These are phyloP conservation scores for Schizopygopsis pylzovi DNA, from an alignment of 2,797 vertebrate genomes.

Conservation along the genomic window DNA sequence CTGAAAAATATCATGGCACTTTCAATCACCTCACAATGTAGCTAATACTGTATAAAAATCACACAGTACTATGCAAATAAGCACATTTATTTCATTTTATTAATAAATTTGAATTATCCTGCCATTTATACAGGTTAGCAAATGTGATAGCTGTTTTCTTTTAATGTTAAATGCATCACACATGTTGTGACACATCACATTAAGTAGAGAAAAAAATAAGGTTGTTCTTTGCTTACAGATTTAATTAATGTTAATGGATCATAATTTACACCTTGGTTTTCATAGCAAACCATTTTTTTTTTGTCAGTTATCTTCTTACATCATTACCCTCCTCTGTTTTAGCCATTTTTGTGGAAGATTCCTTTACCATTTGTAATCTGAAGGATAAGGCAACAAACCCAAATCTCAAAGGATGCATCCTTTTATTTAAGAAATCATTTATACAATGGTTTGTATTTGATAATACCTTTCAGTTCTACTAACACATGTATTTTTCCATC, in stretches of 20 bases:
- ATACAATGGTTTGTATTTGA: slow-evolving; percentile 69
- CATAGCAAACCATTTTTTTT: background rate
- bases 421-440: slow-evolving; percentile 61
- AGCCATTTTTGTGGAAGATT: background rate
- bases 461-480: slow-evolving; percentile 36
- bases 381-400: slow-evolving; percentile 12
- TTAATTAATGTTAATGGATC: slow-evolving; percentile 19
- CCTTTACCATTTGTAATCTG: slow-evolving; percentile 33
- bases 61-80: background rate
- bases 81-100: background rate
- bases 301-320: background rate
- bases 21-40: background rate
- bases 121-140: slow-evolving; percentile 4
- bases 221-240: background rate
- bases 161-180: background rate
- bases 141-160: slow-evolving; percentile 10
- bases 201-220: background rate
- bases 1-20: background rate
- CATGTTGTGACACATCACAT: slow-evolving; percentile 20
- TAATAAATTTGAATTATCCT: background rate
- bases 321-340: background rate
- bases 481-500: slow-evolving; percentile 36
- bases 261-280: background rate
- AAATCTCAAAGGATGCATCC: slow-evolving; percentile 17
- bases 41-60: background rate